Conservation (phyloP, 2,797 vertebrate genomes). For the Ictinia mississippiensis region DNA sequence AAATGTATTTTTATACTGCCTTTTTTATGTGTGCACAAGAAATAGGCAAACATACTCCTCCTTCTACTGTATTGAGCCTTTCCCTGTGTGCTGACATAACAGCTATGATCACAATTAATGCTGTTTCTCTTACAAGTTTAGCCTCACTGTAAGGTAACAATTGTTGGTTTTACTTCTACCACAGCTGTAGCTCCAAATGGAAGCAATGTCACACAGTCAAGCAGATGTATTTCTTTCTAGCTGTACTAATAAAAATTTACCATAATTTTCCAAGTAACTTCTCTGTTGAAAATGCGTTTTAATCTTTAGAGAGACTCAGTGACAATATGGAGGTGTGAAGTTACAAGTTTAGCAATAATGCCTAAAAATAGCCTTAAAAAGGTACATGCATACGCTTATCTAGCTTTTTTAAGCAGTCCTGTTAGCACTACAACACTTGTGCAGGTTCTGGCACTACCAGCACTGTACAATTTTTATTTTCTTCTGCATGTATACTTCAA, state of each 20-base stretch:
- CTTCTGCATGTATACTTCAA: background rate
- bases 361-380: background rate
- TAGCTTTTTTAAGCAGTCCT: background rate
- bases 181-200: background rate
- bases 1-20: conserved; percentile 88
- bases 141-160: background rate
- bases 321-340: background rate
- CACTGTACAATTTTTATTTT: background rate
- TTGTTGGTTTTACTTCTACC: background rate
- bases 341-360: background rate
- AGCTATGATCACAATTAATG: background rate
- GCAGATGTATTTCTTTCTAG: background rate
- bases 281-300: background rate
- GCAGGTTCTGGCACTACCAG: background rate
- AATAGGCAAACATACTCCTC: background rate
- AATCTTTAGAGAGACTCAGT: background rate
- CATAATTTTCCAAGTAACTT: conserved; percentile 22
- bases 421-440: background rate
- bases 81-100: background rate
- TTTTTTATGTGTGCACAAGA: conserved; percentile 75
- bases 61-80: background rate
- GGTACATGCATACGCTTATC: background rate
- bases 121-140: background rate
- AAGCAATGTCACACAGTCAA: background rate
- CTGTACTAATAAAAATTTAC: conserved; percentile 54